Evolutionary conservation across 2,797 vertebrate species (phyloP).

Genomic region (Oryzias dopingdopingensis): DNA sequence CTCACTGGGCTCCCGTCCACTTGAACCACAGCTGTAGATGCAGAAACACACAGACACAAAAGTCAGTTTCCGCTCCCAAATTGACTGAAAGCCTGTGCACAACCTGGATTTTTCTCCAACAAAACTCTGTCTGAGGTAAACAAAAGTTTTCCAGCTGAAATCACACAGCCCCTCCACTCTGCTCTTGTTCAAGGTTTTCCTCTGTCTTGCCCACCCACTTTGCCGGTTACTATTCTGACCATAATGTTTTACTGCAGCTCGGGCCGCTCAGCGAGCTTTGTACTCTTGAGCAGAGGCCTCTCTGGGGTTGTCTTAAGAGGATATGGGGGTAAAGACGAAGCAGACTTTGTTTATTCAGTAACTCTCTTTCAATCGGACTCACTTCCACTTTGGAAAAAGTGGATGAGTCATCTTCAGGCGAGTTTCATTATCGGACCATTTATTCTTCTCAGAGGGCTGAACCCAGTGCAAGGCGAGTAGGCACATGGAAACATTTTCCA

Average conservation of each 20-base stretch:
- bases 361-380: conserved; percentile 46
- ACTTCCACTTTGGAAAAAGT: conserved; percentile 50
- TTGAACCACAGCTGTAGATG: conserved; percentile 80
- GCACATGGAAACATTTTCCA: conserved; percentile 72
- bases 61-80: conserved; percentile 47
- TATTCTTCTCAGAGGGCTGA: conserved; percentile 49
- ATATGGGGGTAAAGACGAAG: conserved; percentile 24
- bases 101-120: conserved; percentile 13
- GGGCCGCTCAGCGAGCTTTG: conserved; percentile 41
- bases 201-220: conserved; percentile 55
- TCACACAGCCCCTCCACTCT: conserved; percentile 46
- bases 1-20: conserved; percentile 83
- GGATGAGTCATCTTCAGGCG: conserved; percentile 60
- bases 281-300: conserved; percentile 45
- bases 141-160: conserved; percentile 56
- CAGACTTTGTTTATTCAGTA: conserved; percentile 44
- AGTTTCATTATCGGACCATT: conserved; percentile 51
- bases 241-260: conserved; percentile 44
- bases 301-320: conserved; percentile 30
- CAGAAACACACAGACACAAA: conserved; percentile 36
- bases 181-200: conserved; percentile 28
- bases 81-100: conserved; percentile 11
- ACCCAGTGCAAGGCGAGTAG: conserved; percentile 39
- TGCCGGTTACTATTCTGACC: conserved; percentile 39
- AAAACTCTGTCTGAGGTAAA: conserved; percentile 40